Conservation (phyloP, 2,888 invertebrate genomes). For the Neoaliturus tenellus region DNA sequence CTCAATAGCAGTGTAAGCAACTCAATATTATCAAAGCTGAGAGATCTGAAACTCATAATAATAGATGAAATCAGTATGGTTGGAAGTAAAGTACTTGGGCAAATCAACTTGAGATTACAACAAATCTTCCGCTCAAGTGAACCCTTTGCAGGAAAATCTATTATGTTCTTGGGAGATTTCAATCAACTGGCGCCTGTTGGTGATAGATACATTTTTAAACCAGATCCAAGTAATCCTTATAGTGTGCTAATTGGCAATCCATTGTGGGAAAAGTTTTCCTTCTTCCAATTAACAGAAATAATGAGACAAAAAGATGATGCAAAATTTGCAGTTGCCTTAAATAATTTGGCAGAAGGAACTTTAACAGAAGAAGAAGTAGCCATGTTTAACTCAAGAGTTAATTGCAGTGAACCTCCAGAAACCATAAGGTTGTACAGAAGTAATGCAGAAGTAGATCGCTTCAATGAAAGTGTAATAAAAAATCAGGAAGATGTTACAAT, state of each 20-base stretch:
- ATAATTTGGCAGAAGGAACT: conserved; percentile 55
- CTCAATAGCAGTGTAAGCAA: conserved; percentile 55
- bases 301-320: conserved; percentile 64
- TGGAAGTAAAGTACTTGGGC: conserved; percentile 55
- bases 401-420: conserved; percentile 71
- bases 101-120: conserved; percentile 46
- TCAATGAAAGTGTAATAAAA: not conserved
- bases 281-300: conserved; percentile 62
- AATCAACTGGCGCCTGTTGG: conserved; percentile 64
- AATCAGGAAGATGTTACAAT: not conserved
- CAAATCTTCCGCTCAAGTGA: conserved; percentile 52
- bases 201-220: conserved; percentile 49
- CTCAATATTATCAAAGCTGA: conserved; percentile 55
- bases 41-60: conserved; percentile 60
- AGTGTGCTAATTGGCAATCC: conserved; percentile 36
- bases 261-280: conserved; percentile 59
- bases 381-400: conserved; percentile 71
- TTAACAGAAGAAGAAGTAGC: conserved; percentile 30
- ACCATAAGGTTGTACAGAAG: not conserved
- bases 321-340: conserved; percentile 58
- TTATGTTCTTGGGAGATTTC: conserved; percentile 63
- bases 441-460: conserved; percentile 23
- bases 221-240: conserved; percentile 32
- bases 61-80: conserved; percentile 63
- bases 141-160: conserved; percentile 58